A percentile compares a stretch with the other conserved stretches of the same genome.
Conservation (phyloP, 2,888 invertebrate species). For the Dryococelus australis region DNA sequence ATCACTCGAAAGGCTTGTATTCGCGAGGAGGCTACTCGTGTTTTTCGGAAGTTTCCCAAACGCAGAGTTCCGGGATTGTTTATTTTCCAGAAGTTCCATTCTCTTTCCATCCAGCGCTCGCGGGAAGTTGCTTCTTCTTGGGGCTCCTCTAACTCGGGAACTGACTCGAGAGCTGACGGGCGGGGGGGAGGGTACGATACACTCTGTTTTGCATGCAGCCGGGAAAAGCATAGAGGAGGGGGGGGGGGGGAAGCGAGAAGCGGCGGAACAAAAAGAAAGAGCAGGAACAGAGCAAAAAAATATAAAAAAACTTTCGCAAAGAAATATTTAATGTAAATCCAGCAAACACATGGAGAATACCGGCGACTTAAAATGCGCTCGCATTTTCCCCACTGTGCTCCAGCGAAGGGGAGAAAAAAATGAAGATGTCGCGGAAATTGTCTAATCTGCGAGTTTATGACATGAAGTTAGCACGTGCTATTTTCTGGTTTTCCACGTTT, state of each 20-base stretch:
- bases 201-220: neutral
- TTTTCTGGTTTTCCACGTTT: neutral
- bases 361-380: neutral
- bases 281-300: neutral
- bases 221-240: neutral
- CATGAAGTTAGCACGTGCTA: neutral
- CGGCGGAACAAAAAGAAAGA: neutral
- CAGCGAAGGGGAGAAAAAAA: no score
- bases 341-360: neutral
- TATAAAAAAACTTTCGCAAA: neutral
- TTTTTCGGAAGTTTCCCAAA: neutral
- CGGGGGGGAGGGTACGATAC: neutral
- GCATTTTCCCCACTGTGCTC: neutral
- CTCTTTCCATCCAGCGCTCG: neutral
- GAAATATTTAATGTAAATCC: slow-evolving; percentile 4
- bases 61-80: neutral
- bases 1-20: neutral
- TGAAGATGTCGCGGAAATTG: slow-evolving; percentile 4
- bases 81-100: neutral
- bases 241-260: neutral
- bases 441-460: slow-evolving; percentile 16
- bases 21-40: neutral
- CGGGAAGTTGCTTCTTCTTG: neutral
- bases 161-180: neutral
- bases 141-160: neutral